These are phyloP conservation scores for Vireo altiloquus DNA, from an alignment of 2,113 vertebrate species.

Conservation along the genomic window DNA sequence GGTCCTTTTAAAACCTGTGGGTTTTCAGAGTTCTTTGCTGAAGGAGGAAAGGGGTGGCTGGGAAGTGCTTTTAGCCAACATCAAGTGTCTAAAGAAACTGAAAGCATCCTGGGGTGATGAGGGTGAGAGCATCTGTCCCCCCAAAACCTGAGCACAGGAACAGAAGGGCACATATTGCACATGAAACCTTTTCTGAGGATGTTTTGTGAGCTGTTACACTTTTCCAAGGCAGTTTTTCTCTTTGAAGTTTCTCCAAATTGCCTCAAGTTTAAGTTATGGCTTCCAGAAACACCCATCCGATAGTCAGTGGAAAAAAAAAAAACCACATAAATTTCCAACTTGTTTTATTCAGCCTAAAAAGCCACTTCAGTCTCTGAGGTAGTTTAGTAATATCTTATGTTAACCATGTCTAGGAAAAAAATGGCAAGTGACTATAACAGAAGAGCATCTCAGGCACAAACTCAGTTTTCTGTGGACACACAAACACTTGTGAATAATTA, in stretches of 20 bases:
- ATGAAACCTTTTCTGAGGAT: background rate
- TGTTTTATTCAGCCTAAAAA: background rate
- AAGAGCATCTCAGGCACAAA: constrained; percentile 80
- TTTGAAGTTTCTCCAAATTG: background rate
- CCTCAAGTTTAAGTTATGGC: background rate
- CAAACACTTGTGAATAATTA: constrained; percentile 74
- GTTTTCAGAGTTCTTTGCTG: background rate
- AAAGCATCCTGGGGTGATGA: background rate
- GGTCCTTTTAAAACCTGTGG: background rate
- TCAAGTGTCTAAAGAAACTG: background rate
- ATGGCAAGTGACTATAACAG: constrained; percentile 82
- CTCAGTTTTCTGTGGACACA: constrained; percentile 77
- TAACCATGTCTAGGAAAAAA: constrained; percentile 85
- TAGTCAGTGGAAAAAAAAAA: background rate
- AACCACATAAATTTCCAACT: background rate
- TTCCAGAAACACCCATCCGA: background rate
- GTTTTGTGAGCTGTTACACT: background rate
- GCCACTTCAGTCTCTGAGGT: constrained; percentile 5
- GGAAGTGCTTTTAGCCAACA: background rate
- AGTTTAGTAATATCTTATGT: constrained; percentile 74
- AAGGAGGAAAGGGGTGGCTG: background rate
- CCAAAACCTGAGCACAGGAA: background rate
- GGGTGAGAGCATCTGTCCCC: background rate
- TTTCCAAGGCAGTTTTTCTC: background rate
- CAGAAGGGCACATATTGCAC: background rate